Base-by-base conservation (phyloP, 2,797 vertebrate genomes). In the Gephyroberyx darwinii region DNA sequence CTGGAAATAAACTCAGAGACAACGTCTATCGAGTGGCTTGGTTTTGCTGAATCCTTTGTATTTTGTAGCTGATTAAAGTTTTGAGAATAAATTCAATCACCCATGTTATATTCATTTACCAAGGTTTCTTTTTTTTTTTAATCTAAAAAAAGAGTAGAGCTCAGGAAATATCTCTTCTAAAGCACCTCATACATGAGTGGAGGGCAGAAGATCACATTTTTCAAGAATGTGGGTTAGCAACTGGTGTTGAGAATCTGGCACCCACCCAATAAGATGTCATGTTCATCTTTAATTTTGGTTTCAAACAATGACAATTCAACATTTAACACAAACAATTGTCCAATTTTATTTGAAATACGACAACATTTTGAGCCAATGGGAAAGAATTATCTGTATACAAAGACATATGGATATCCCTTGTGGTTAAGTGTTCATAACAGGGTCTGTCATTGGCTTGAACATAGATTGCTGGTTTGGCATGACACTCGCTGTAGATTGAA, bases 1-100 rank as follows among this genome's bases (percentile, higher is more conserved):
- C 82, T 89, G 86, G 74, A 90, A 89, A 85, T 79, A 86, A 86
- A 86, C 39, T 22, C 41, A 37, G 35, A 8, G n/a, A 31, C 7
- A 26, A 8, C 65, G 43, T 81, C 31, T 78, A 31, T 72, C 61
- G 64, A 77, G 33, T 86, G 65, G 5, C 58, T 69, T 65, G 63
- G 30, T 75, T 74, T 73, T 55, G 45, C 37, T 70, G 31, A 71
- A 58, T 77, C 8, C 10, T 39, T 62, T 72, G 62, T 70, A 19
- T 79, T 82, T 77, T 81, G 22, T 51, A 63, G 67, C 33, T 56
- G 69, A 72, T 61, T 39, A 64, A 69, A 60, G 54, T 47, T 55
- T 67, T 30, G 9, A 62, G n/a, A 72, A 70, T 50, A 75, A 77
- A 84, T 8, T 60, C 9, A 63, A 71, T 68, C 4, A 65, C 26